These are phyloP conservation scores for Apamea crenata DNA, from an alignment of 2,888 invertebrate genomes.

Conservation along the genomic window DNA sequence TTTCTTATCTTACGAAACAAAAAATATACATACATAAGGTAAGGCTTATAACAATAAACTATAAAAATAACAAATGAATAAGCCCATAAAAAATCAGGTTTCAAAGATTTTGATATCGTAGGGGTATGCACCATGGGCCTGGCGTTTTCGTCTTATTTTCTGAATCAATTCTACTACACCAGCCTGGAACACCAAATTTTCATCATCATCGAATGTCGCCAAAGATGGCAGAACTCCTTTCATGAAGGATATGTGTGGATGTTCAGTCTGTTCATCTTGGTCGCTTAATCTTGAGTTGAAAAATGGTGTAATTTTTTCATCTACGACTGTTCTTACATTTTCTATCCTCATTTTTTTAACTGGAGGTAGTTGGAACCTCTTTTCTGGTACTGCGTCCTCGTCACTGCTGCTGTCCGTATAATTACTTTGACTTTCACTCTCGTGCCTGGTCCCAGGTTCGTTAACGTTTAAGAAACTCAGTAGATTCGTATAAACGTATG, in stretches of 20 bases:
- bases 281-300: not conserved
- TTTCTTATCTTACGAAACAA: not conserved
- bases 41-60: not conserved
- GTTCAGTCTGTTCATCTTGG: conserved; percentile 16
- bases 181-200: conserved; percentile 35
- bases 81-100: not conserved
- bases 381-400: not conserved
- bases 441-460: not conserved
- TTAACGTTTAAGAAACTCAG: conserved; percentile 17
- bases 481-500: conserved; percentile 35
- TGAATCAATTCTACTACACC: conserved; percentile 31
- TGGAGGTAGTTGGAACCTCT: not conserved
- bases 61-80: no score
- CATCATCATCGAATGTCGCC: conserved; percentile 26
- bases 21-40: not conserved
- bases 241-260: conserved; percentile 35
- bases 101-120: conserved; percentile 23
- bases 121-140: not conserved
- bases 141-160: conserved; percentile 35
- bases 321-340: conserved; percentile 18
- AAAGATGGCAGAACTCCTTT: conserved; percentile 32
- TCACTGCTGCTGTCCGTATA: not conserved
- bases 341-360: not conserved
- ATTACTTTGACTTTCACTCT: conserved; percentile 33
- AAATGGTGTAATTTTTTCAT: conserved; percentile 3